Evolutionary conservation across 37 sponge, comb jelly and placozoan species (phyloP).

Genomic region (Oopsacas minuta): DNA sequence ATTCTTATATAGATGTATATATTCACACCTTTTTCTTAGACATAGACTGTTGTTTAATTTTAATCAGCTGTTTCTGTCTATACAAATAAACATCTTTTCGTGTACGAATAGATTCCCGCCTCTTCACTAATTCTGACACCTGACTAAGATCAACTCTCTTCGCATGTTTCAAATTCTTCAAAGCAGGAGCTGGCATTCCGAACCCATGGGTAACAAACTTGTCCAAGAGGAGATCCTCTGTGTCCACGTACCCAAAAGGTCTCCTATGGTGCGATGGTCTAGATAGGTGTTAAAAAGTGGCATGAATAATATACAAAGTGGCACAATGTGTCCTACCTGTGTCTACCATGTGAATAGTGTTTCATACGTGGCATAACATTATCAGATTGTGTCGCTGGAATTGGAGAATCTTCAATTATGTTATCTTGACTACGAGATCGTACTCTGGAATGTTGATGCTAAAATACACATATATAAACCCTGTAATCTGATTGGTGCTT

Average conservation of each 20-base stretch:
- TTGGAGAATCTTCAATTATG: neutral
- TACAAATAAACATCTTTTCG: neutral
- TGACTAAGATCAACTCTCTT: neutral
- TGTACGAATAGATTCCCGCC: neutral
- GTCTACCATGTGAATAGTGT: neutral
- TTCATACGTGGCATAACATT: neutral
- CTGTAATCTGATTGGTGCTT: neutral
- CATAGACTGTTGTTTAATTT: neutral
- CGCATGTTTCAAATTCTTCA: neutral
- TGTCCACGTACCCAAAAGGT: neutral
- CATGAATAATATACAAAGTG: neutral
- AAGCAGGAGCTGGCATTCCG: neutral
- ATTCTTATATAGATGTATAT: neutral
- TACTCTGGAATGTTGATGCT: neutral
- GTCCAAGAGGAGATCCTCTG: constrained; percentile 11
- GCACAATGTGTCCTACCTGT: neutral
- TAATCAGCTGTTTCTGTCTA: neutral
- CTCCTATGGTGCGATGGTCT: neutral
- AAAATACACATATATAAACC: too few species aligned
- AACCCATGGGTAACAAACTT: constrained; percentile 1
- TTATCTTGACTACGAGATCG: neutral
- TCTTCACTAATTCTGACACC: neutral
- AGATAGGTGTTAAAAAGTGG: neutral
- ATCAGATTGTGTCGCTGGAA: neutral
- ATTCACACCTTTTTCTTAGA: constrained; percentile 13